Base-by-base conservation (phyloP, 2,113 vertebrate species). In the Chaetops frenatus region DNA sequence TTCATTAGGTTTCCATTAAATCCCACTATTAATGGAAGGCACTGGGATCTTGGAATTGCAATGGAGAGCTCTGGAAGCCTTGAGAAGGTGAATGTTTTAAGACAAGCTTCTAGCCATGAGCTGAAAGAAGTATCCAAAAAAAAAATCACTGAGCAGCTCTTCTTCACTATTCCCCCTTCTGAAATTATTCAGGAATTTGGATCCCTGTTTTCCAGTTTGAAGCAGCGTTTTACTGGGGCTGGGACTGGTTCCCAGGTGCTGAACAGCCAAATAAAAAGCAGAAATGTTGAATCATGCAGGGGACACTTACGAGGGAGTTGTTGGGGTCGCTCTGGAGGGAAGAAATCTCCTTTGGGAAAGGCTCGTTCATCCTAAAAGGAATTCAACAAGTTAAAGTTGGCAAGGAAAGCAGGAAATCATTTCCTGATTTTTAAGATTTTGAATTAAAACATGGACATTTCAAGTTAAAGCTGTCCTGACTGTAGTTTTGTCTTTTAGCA, bases 261-360 rank as follows among this genome's bases (percentile, higher is more conserved):
- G 47, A 66, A 40, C 38, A 72, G 58, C 44, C 94, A 93, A 76
- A 50, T 6, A 48, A 86, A 74, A 81, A 77, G 16, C 9, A 12
- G 5, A 71, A 70, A 21, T 11, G 23, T 42, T 94, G 45, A 38
- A 16, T 54, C 87, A 93, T 16, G 76, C 42, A 91, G 90, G 35
- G 81, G 78, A 96, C 23, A 98, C 99, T 98, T 97, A 99, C 99
- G 99, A 61, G 99, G 99, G 92, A 99, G 99, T 65, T 99, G 98
- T 4, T 99, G 97, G 23, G 98, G 98, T 88, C 99, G 98, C 36
- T 99, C 99, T 22, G 98, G 98, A 94, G 98, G 99, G 67, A 98
- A 98, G 97, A 99, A 99, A 70, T 99, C 98, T 95, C 98, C 99
- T 97, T 99, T 99, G 25, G 99, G 99, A 92, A 99, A 97, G 21